These are phyloP conservation scores for Rhodeus uyekii DNA, from an alignment of 2,797 vertebrate genomes.

Conservation along the genomic window DNA sequence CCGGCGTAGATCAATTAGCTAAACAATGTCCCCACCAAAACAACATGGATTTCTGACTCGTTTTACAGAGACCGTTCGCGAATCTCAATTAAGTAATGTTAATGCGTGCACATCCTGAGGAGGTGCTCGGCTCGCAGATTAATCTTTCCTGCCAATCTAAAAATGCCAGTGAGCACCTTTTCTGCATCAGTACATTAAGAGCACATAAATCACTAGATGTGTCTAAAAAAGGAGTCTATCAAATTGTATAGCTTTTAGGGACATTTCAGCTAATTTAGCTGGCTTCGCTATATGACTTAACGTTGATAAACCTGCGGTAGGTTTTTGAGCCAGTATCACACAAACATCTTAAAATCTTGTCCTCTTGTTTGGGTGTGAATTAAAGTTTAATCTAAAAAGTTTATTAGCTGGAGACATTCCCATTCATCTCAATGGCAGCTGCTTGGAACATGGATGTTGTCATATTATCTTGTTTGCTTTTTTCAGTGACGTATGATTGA, in stretches of 20 bases:
- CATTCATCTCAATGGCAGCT: background rate
- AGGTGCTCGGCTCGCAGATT: conserved; percentile 19
- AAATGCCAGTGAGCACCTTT: conserved; percentile 31
- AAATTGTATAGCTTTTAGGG: conserved; percentile 33
- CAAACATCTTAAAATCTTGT: background rate
- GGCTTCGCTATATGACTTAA: background rate
- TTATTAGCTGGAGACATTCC: background rate
- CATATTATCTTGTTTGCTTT: background rate
- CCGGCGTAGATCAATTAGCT: conserved; percentile 9
- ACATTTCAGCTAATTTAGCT: conserved; percentile 28
- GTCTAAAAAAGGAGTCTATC: conserved; percentile 34
- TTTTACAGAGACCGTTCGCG: background rate
- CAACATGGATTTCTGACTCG: background rate
- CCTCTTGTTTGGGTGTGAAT: conserved; percentile 8
- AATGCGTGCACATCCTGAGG: conserved; percentile 1
- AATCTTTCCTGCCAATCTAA: conserved; percentile 23
- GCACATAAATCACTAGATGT: conserved; percentile 32
- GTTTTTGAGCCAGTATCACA: background rate
- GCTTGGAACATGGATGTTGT: background rate
- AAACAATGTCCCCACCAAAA: conserved; percentile 15
- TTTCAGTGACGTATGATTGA: background rate
- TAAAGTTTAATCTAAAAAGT: background rate
- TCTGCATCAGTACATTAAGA: conserved; percentile 30
- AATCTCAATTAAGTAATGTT: conserved; percentile 30
- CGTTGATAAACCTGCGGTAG: background rate